Percentiles rank a stretch among this genome's conserved stretches.
phyloP scores from a whole-genome alignment of 2,113 vertebrate species.

The Aspiorhynchus laticeps region DNA sequence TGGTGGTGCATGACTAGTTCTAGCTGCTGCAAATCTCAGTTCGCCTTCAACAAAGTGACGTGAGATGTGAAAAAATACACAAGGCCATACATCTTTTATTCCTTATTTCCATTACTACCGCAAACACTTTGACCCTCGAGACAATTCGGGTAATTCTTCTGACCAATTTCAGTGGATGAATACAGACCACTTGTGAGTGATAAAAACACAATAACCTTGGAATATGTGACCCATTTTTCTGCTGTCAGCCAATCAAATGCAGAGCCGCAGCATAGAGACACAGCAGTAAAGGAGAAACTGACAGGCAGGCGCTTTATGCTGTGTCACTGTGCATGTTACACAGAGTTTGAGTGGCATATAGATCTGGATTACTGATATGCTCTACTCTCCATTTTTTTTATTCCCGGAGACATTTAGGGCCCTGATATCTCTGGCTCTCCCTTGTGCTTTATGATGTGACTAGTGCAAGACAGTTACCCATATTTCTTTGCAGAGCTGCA shows the following conservation, averaged over 20 bases:
- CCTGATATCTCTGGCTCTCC: conserved; percentile 29
- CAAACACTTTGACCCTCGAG: background rate
- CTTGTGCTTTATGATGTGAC: conserved; percentile 12
- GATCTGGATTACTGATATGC: conserved; percentile 25
- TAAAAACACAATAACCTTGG: conserved; percentile 37
- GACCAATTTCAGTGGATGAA: conserved; percentile 4
- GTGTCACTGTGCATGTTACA: conserved; percentile 33
- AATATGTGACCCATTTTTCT: conserved; percentile 13
- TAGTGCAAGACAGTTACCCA: conserved; percentile 42
- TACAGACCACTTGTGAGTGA: conserved; percentile 1
- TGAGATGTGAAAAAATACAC: conserved; percentile 25
- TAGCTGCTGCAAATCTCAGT: conserved; percentile 20
- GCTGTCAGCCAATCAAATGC: conserved; percentile 40
- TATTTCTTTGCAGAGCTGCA: conserved; percentile 32
- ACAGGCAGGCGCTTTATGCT: conserved; percentile 24
- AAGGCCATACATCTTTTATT: background rate
- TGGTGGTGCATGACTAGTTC: conserved; percentile 64
- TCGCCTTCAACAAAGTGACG: conserved; percentile 39
- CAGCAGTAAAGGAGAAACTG: background rate
- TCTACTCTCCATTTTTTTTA: conserved; percentile 1
- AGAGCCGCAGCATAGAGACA: background rate
- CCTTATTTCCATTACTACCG: background rate
- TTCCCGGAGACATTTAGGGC: conserved; percentile 23
- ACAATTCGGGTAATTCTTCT: conserved; percentile 10
- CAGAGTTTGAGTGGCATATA: conserved; percentile 21